A percentile compares a stretch with the other conserved stretches of the same genome.
phyloP scores from a whole-genome alignment of 2,113 vertebrate species.

The Dipodomys spectabilis region DNA sequence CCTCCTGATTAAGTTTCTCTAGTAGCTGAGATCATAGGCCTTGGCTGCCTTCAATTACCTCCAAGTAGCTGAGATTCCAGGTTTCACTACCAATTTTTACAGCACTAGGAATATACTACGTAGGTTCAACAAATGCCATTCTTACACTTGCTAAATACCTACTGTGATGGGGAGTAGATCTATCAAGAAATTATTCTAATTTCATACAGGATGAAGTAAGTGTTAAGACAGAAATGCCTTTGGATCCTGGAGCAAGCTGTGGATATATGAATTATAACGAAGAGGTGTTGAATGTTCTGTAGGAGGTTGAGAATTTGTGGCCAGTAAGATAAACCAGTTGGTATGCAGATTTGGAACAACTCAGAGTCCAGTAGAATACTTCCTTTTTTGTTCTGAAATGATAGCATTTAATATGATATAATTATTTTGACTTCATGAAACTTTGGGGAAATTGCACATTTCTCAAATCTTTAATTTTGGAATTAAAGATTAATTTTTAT shows the following conservation, averaged over 20 bases:
- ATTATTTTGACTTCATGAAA: slow-evolving; percentile 37
- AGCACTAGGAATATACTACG: neutral
- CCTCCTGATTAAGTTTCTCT: too few relatives aligned
- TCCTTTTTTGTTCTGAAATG: neutral
- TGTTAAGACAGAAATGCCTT: neutral
- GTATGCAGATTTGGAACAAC: neutral
- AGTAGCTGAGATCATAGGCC: too few relatives aligned
- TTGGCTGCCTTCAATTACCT: too few relatives aligned
- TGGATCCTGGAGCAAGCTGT: slow-evolving; percentile 4
- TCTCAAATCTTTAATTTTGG: slow-evolving; percentile 21
- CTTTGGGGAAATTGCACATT: neutral
- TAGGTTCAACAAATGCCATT: neutral
- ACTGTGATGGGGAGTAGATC: neutral
- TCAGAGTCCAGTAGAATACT: neutral
- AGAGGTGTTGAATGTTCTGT: neutral
- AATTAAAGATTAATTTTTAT: neutral
- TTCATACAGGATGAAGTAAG: neutral
- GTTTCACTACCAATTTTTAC: neutral
- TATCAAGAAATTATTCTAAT: neutral
- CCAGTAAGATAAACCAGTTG: neutral
- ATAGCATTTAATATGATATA: neutral
- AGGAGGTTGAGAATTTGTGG: neutral
- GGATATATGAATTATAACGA: neutral
- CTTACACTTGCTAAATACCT: neutral
- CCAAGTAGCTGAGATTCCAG: too few relatives aligned